Base-by-base conservation (phyloP, 2,113 vertebrate species). In the Platichthys flesus region DNA sequence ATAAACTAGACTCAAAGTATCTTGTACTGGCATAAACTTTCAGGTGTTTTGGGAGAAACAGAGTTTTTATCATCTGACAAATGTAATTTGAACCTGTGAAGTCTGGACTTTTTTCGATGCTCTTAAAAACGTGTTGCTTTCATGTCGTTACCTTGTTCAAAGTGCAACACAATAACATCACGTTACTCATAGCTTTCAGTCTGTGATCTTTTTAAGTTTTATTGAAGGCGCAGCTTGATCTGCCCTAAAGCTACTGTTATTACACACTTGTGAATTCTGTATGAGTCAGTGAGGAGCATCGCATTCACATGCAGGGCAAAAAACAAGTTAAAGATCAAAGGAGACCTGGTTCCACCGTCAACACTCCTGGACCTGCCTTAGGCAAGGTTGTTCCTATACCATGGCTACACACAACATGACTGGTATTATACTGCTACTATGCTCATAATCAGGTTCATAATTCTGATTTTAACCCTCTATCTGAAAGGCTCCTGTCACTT, bases 141-240 rank as follows among this genome's bases (percentile, higher is more conserved):
- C 23, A 51, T 60, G 23, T 1, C 56, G 42, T 49, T 8, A 12
- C 42, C 51, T 3, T 20, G 16, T 14, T 70, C 24, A 57, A 35
- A 13, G 45, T 47, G 20, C 45, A 26, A 23, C 51, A 52, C 51
- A 60, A 65, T 16, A 68, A 51, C 51, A 72, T 26, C 64, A 47
- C 57, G 60, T 76, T 37, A 64, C 12, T 84, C 13, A 49, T 15
- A 45, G 55, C 9, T 52, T 64, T 57, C 40, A 18, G 4, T 18
- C 15, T 18, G 6, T 49, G 47, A 49, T 49, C 47, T 49, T 49
- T 49, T 18, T 4, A 2, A 28, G n/a, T 40, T 74, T 42, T 67
- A 81, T 76, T 81, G 59, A 76, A 58, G 45, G 21, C 6, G 40
- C 42, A 67, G 63, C 59, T 57, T 67, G 47, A 67, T 78, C n/a